Conservation (phyloP, 2,797 vertebrate genomes). For the Cryptoprocta ferox region DNA sequence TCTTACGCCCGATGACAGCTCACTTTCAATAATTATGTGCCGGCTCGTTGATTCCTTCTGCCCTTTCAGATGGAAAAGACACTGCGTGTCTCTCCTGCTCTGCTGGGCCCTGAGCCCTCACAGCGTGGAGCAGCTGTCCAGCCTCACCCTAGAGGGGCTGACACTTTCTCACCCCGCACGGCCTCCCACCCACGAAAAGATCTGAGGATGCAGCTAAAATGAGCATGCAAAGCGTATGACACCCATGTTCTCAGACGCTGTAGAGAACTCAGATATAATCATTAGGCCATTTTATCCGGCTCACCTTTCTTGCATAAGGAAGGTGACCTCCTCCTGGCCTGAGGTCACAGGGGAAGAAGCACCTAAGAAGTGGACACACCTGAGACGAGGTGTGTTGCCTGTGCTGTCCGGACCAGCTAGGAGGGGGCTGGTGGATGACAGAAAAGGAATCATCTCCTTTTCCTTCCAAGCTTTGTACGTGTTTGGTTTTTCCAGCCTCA, state of each 20-base stretch:
- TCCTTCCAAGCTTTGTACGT: background rate
- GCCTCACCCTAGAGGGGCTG: background rate
- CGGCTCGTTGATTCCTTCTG: background rate
- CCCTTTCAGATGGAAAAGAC: background rate
- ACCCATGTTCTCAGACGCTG: background rate
- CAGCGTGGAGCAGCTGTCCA: rapidly evolving
- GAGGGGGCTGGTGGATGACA: rapidly evolving
- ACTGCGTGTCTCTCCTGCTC: rapidly evolving
- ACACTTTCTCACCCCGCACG: background rate
- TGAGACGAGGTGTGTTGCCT: rapidly evolving
- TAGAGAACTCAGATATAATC: background rate
- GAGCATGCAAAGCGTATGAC: background rate
- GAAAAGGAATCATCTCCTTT: background rate
- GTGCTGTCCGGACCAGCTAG: rapidly evolving
- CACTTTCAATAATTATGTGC: rapidly evolving
- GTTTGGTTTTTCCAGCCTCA: background rate
- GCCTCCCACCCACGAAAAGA: background rate
- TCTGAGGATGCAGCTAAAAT: background rate
- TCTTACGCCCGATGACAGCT: background rate
- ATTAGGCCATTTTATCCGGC: background rate
- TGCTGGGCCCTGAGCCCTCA: background rate
- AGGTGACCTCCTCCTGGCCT: background rate
- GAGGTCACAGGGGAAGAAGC: background rate
- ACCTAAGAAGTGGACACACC: rapidly evolving
- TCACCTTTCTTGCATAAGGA: background rate